These are phyloP conservation scores for Onychorhynchus coronatus DNA, from an alignment of 2,113 vertebrate species.

Conservation along the genomic window DNA sequence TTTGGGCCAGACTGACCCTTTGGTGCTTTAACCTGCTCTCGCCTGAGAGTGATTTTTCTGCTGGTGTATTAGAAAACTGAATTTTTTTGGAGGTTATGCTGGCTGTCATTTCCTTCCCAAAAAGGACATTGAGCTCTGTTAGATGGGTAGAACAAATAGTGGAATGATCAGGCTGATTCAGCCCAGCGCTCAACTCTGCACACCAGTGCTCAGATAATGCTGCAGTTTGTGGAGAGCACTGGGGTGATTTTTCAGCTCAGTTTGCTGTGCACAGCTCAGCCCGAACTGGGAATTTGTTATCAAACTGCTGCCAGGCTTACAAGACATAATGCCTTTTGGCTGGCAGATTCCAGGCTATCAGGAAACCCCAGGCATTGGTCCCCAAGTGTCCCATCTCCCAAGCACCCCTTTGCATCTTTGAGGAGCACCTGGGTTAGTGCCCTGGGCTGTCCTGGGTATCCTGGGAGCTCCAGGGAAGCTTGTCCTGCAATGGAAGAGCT, in stretches of 20 bases:
- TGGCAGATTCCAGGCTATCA: neutral
- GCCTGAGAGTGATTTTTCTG: neutral
- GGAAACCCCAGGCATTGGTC: neutral
- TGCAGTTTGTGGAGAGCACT: neutral
- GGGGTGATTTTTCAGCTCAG: neutral
- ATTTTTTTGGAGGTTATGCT: no score
- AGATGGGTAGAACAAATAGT: neutral
- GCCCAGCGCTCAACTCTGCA: neutral
- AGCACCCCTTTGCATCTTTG: neutral
- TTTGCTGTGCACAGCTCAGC: neutral
- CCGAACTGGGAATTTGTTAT: neutral
- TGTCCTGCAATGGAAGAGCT: neutral
- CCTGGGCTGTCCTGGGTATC: accelerated
- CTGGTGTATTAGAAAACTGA: neutral
- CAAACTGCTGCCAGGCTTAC: neutral
- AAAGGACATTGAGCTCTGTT: neutral
- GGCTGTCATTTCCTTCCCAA: neutral
- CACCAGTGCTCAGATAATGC: neutral
- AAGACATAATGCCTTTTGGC: neutral
- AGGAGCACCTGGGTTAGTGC: neutral
- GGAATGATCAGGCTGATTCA: neutral
- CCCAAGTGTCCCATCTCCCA: neutral
- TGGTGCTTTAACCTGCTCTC: neutral
- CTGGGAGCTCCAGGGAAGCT: neutral
- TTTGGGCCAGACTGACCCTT: neutral